Evolutionary conservation across 1,140 invertebrate species (phyloP).

Genomic region (Drosophila sp.): DNA sequence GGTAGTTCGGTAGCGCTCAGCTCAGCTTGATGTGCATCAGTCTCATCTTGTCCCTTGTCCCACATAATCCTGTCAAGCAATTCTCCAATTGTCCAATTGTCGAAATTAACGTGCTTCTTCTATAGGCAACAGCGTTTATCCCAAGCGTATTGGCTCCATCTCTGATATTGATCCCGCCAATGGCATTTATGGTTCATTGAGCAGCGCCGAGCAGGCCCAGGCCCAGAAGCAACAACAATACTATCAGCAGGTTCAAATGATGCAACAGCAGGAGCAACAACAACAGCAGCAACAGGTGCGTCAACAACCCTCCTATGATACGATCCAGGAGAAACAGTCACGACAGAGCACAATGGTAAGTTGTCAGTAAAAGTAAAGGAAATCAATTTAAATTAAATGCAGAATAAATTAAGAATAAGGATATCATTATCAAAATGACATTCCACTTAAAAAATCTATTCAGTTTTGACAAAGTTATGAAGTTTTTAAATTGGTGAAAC

Average conservation of each 20-base stretch:
- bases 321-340: slow-evolving; percentile 64
- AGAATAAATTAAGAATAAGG: no score
- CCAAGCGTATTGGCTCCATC: slow-evolving; percentile 94
- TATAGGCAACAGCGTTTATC: slow-evolving; percentile 82
- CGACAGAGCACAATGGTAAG: slow-evolving; percentile 60
- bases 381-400: not conserved
- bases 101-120: not conserved
- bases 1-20: slow-evolving; percentile 62
- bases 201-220: slow-evolving; percentile 84
- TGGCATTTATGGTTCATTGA: slow-evolving; percentile 93
- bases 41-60: slow-evolving; percentile 70
- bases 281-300: slow-evolving; percentile 68
- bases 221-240: slow-evolving; percentile 76
- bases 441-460: no score
- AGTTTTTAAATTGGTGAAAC: no score
- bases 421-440: no score
- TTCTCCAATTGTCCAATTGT: not conserved
- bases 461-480: no score
- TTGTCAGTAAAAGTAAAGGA: no score
- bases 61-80: not conserved
- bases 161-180: slow-evolving; percentile 98
- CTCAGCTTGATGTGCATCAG: slow-evolving; percentile 51
- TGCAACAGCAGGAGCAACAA: slow-evolving; percentile 64
- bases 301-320: slow-evolving; percentile 57
- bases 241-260: slow-evolving; percentile 70